Conservation (phyloP, 2,113 vertebrate species). For the Megaleporinus macrocephalus region DNA sequence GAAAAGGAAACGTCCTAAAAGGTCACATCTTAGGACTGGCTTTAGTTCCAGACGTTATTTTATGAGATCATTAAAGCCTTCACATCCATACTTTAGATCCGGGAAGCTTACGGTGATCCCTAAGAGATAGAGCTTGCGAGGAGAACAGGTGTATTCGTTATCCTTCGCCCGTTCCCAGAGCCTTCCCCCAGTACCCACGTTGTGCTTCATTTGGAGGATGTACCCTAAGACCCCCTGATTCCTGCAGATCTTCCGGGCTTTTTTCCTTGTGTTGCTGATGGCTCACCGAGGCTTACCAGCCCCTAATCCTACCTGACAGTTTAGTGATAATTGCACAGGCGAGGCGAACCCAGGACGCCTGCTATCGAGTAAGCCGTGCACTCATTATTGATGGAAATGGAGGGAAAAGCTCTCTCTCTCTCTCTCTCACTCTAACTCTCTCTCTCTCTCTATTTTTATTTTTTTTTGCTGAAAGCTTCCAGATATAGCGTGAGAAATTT, state of each 20-base stretch:
- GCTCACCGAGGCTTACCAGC: slow-evolving; percentile 63
- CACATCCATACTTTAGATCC: slow-evolving; percentile 56
- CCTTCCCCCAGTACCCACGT: slow-evolving; percentile 45
- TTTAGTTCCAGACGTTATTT: slow-evolving; percentile 33
- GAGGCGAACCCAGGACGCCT: slow-evolving; percentile 63
- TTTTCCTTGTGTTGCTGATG: slow-evolving; percentile 59
- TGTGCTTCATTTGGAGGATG: slow-evolving; percentile 50
- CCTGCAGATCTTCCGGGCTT: slow-evolving; percentile 54
- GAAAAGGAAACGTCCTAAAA: not conserved
- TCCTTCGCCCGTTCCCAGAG: slow-evolving; percentile 53
- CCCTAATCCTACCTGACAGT: slow-evolving; percentile 73
- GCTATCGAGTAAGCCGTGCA: slow-evolving; percentile 62
- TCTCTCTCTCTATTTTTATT: slow-evolving; percentile 6
- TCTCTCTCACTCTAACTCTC: slow-evolving; percentile 36
- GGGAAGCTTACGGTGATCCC: slow-evolving; percentile 60
- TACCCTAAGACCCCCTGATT: slow-evolving; percentile 57
- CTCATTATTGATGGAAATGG: slow-evolving; percentile 59
- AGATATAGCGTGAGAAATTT: slow-evolving; percentile 63
- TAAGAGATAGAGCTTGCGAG: slow-evolving; percentile 57
- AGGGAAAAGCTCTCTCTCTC: slow-evolving; percentile 6
- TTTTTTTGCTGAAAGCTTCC: slow-evolving; percentile 18
- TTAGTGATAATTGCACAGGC: slow-evolving; percentile 73
- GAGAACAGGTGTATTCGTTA: slow-evolving; percentile 63
- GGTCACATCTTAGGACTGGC: slow-evolving; percentile 18
- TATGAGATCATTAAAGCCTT: slow-evolving; percentile 61